phyloP scores from a whole-genome alignment of 1,140 invertebrate species.

The Euura lappo region DNA sequence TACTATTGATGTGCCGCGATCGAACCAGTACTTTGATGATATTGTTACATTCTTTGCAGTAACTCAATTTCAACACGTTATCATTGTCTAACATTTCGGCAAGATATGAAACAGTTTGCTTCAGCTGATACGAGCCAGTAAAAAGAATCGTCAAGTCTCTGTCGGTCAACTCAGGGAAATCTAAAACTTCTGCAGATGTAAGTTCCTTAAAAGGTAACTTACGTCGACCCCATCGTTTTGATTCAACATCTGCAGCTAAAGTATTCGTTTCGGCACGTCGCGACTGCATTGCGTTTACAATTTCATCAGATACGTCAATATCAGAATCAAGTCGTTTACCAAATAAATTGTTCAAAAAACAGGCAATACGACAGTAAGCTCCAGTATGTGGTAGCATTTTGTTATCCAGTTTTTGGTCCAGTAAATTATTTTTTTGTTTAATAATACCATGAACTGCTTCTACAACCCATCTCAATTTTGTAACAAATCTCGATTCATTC shows the following conservation, averaged over 20 bases:
- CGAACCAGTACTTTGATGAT: not conserved
- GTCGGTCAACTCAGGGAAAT: not conserved
- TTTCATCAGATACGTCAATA: conserved; percentile 13
- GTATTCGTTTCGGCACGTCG: not conserved
- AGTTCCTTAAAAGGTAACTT: not conserved
- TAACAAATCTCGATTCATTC: too few species aligned
- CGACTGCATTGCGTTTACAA: conserved; percentile 16
- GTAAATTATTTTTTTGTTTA: conserved; percentile 23
- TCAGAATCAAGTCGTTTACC: not conserved
- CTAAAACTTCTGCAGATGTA: not conserved
- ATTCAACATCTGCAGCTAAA: conserved; percentile 9
- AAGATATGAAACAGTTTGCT: too few species aligned
- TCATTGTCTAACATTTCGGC: too few species aligned
- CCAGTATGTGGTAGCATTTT: conserved; percentile 15
- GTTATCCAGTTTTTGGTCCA: conserved; percentile 26
- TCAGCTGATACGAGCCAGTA: not conserved
- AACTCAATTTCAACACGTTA: too few species aligned
- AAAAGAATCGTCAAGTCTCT: not conserved
- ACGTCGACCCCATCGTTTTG: not conserved
- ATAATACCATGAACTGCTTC: conserved; percentile 38
- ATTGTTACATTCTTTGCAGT: not conserved
- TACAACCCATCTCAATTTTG: too few species aligned
- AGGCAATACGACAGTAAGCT: not conserved
- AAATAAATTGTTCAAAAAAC: not conserved
- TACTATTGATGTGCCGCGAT: not conserved